These are phyloP conservation scores for Cantharis lateralis DNA, from an alignment of 2,888 invertebrate genomes.

Conservation along the genomic window DNA sequence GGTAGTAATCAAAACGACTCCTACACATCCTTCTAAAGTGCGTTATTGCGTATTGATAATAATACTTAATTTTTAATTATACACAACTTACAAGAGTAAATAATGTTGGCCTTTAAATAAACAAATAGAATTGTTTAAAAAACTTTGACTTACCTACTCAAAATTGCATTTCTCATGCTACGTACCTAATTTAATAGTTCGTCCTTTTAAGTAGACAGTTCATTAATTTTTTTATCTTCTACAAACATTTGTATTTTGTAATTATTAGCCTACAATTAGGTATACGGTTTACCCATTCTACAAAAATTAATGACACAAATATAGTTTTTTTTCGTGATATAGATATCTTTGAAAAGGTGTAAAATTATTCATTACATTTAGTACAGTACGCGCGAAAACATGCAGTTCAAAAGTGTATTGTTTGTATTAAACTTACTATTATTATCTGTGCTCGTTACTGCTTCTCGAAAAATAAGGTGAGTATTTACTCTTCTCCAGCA, in stretches of 20 bases:
- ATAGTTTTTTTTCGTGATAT: constrained; percentile 1
- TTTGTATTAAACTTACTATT: not conserved
- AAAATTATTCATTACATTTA: constrained; percentile 18
- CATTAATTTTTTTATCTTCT: not conserved
- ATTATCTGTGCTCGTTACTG: not conserved
- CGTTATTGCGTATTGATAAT: not conserved
- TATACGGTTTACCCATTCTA: constrained; percentile 4
- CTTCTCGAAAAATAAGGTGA: not conserved
- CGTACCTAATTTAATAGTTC: not conserved
- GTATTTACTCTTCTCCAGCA: not conserved
- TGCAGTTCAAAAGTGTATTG: constrained; percentile 7
- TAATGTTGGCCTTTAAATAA: not conserved
- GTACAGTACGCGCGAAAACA: constrained; percentile 14
- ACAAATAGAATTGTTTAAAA: not conserved
- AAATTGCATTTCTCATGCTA: not conserved
- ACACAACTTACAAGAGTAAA: not conserved
- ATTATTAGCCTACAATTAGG: constrained; percentile 3
- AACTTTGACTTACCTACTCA: not conserved
- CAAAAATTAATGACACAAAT: constrained; percentile 15
- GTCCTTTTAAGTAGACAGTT: not conserved
- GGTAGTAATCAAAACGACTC: not conserved
- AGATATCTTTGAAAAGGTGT: constrained; percentile 13
- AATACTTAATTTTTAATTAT: not conserved
- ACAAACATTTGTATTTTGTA: not conserved
- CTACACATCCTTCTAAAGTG: not conserved